Conservation (phyloP, 1,140 invertebrate genomes). For the Wasmannia auropunctata region DNA sequence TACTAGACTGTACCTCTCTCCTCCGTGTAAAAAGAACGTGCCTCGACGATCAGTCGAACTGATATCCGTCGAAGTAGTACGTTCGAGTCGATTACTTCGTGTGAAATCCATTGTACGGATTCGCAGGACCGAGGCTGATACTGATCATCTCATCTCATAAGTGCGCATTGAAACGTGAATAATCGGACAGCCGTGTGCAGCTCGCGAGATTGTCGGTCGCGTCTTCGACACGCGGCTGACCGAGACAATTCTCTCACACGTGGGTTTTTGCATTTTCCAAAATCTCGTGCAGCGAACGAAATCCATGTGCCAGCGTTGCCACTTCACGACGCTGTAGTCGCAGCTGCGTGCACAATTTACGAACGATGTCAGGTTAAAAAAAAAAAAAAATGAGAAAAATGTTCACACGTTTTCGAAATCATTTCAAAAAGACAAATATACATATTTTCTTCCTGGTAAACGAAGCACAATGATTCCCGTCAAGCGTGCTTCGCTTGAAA, state of each 20-base stretch:
- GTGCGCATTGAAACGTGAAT: constrained; percentile 3
- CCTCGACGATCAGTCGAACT: neutral
- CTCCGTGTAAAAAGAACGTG: neutral
- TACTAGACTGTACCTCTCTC: constrained; percentile 5
- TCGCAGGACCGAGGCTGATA: neutral
- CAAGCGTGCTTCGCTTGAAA: constrained; percentile 66
- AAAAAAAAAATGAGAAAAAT: too few relatives aligned
- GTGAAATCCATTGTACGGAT: constrained; percentile 18
- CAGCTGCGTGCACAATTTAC: too few relatives aligned
- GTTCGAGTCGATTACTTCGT: neutral
- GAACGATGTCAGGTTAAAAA: too few relatives aligned
- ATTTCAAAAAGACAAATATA: constrained; percentile 47
- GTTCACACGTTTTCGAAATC: neutral
- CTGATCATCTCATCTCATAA: constrained; percentile 1
- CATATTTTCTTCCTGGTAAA: constrained; percentile 79
- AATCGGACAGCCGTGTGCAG: neutral
- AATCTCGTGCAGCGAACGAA: neutral
- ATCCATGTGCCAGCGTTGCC: neutral
- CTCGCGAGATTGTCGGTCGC: neutral
- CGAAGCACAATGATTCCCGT: constrained; percentile 76
- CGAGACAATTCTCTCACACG: neutral
- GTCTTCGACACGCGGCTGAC: neutral
- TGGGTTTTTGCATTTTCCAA: constrained; percentile 6
- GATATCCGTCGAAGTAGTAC: neutral
- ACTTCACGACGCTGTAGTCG: too few relatives aligned